Conservation (phyloP, 2,113 vertebrate genomes). For the Hymenochirus boettgeri region DNA sequence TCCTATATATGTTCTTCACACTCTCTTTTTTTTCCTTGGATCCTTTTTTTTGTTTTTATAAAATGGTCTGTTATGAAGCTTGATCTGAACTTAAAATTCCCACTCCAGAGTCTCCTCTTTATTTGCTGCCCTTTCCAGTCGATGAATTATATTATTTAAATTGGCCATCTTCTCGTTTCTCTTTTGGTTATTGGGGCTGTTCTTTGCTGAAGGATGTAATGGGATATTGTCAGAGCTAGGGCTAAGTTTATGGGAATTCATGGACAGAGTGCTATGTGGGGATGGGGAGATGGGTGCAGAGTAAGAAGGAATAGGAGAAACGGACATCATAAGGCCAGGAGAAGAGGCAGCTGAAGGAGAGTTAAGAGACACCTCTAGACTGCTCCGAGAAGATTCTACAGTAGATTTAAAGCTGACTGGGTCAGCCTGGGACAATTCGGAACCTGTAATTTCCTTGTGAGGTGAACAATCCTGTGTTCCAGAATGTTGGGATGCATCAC, state of each 20-base stretch:
- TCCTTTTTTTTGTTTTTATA: conserved; percentile 15
- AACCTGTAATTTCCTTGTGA: conserved; percentile 57
- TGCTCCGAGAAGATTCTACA: conserved; percentile 78
- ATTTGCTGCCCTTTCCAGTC: conserved; percentile 91
- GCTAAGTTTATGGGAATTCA: conserved; percentile 61
- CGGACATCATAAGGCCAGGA: conserved; percentile 80
- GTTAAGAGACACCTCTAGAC: conserved; percentile 84
- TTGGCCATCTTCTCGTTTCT: conserved; percentile 98
- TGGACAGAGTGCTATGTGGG: conserved; percentile 55
- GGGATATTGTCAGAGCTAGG: conserved; percentile 50
- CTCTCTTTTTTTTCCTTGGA: conserved; percentile 22
- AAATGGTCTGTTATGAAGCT: background rate
- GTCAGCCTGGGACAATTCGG: conserved; percentile 63
- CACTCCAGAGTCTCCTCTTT: conserved; percentile 91
- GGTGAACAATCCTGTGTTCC: conserved; percentile 52
- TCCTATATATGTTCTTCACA: conserved; percentile 27
- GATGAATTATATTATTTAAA: conserved; percentile 97
- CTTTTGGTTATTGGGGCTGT: conserved; percentile 82
- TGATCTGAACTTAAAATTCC: conserved; percentile 79
- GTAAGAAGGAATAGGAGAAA: conserved; percentile 82
- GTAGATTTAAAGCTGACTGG: conserved; percentile 82
- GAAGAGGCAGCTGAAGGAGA: conserved; percentile 87
- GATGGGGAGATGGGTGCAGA: conserved; percentile 87
- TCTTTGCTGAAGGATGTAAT: conserved; percentile 66
- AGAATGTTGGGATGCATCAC: conserved; percentile 48